Base-by-base conservation (phyloP, 2,797 vertebrate species). In the Babyrousa celebensis region DNA sequence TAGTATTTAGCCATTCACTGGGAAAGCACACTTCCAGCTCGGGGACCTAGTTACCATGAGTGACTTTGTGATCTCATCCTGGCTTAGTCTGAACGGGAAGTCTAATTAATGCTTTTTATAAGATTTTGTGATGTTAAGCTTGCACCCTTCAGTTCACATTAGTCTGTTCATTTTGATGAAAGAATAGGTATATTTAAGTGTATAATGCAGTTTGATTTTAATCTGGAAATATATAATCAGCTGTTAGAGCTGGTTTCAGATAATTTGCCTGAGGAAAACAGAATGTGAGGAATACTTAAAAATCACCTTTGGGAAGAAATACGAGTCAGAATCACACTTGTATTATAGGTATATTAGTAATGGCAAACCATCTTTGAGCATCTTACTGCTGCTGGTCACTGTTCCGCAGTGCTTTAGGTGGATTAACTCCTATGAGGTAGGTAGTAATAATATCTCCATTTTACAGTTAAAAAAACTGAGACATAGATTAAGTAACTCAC, bases 11-110 rank as follows among this genome's bases (percentile, higher is more conserved):
- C 98, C 98, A 98, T 98, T 98, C 98, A 98, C 89, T 92, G 82
- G 96, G 97, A 98, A 98, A 98, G 95, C 97, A 98, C 98, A 98
- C 98, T 99, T 99, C 97, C 98, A 99, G 98, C 98, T 85, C 86
- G 93, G 97, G 98, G 97, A 98, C 97, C 96, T 92, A 23, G 89
- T 97, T 75, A 27, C 97, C 97, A 62, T 0, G 72, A 91, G 93
- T 98, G 98, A 97, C 98, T 98, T 98, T 97, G 92, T 98, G 97
- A 98, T 98, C 97, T 97, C 91, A 95, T 96, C 97, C 98, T 97
- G 96, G 92, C 74, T 98, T 90, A 63, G 95, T 54, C 96, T 97
- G 97, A 95, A 97, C 40, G 96, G 97, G 98, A 97, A 95, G 95
- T 96, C 89, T 97, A 72, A 85, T 97, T 89, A 97, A 86, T 96